phyloP scores from a whole-genome alignment of 2,113 vertebrate genomes.

The Seriola quinqueradiata region DNA sequence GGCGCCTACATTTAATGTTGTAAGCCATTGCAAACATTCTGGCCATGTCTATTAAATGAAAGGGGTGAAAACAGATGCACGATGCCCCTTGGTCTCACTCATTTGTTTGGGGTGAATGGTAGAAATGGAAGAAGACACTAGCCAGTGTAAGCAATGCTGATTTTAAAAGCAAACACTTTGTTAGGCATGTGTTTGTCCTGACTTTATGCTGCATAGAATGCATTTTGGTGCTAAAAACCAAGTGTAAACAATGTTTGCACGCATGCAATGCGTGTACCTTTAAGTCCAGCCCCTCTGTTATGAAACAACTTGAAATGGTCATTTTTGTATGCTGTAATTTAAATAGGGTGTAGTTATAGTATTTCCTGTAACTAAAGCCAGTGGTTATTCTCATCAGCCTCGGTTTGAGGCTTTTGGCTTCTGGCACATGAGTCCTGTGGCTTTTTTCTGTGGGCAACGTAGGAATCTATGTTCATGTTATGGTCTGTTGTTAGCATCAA shows the following conservation, averaged over 20 bases:
- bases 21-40: neutral
- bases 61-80: neutral
- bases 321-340: constrained; percentile 47
- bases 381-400: constrained; percentile 52
- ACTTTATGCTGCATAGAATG: neutral
- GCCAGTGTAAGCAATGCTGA: neutral
- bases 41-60: neutral
- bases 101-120: neutral
- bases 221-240: neutral
- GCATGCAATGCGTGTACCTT: neutral
- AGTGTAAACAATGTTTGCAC: neutral
- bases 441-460: constrained; percentile 28
- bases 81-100: neutral
- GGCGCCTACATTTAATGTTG: neutral
- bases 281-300: neutral
- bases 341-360: constrained; percentile 45
- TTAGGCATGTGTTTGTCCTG: neutral
- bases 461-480: constrained; percentile 35
- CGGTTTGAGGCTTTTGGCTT: constrained; percentile 52
- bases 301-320: constrained; percentile 27
- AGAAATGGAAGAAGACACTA: neutral
- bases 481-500: constrained; percentile 27
- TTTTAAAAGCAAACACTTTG: neutral
- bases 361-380: constrained; percentile 49
- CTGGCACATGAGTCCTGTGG: constrained; percentile 35